phyloP scores from a whole-genome alignment of 2,888 invertebrate genomes.

The Drosophila affinis region DNA sequence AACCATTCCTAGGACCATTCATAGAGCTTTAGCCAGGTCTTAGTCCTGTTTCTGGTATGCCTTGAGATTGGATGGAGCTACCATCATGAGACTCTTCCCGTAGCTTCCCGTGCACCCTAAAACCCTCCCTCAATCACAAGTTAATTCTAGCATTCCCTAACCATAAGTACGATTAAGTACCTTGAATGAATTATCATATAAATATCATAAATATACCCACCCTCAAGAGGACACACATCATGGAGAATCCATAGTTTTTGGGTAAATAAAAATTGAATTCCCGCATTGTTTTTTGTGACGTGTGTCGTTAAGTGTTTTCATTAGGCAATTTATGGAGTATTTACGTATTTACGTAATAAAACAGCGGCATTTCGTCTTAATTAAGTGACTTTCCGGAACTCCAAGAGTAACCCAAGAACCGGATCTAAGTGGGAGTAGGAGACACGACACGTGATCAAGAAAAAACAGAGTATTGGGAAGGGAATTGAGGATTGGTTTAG shows the following conservation, averaged over 20 bases:
- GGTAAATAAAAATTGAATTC: slow-evolving; percentile 66
- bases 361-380: slow-evolving; percentile 78
- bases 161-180: slow-evolving; percentile 20
- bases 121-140: slow-evolving; percentile 1
- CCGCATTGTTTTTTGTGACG: slow-evolving; percentile 77
- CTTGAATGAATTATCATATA: slow-evolving; percentile 27
- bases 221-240: background rate
- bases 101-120: too few species aligned
- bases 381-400: slow-evolving; percentile 56
- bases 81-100: background rate
- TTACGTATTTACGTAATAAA: slow-evolving; percentile 73
- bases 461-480: slow-evolving; percentile 2
- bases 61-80: background rate
- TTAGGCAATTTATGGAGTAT: slow-evolving; percentile 73
- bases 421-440: slow-evolving; percentile 43
- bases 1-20: background rate
- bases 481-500: slow-evolving; percentile 32
- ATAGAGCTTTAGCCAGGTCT: slow-evolving; percentile 1
- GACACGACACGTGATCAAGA: slow-evolving; percentile 40
- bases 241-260: slow-evolving; percentile 33
- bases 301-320: slow-evolving; percentile 75
- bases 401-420: slow-evolving; percentile 52
- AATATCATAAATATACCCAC: slow-evolving; percentile 8
- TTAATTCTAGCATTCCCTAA: slow-evolving; percentile 4
- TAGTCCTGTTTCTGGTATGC: background rate